Conservation (phyloP, 2,888 invertebrate genomes). For the Toxonevra muliebris region DNA sequence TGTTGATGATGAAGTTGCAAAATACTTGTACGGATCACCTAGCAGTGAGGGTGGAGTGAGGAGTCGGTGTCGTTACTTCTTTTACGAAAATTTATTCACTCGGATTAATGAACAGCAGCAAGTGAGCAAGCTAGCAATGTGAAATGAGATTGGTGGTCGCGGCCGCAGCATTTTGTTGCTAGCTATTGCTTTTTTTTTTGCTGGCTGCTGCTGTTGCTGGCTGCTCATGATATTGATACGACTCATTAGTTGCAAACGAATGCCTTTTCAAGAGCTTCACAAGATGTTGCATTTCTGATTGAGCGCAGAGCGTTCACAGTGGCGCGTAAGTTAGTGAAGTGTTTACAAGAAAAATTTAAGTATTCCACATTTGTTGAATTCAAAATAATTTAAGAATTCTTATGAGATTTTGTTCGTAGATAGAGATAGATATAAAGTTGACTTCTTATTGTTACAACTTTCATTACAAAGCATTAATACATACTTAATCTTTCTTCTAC, state of each 20-base stretch:
- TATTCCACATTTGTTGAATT: no score
- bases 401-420: no score
- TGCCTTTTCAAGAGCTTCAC: conserved; percentile 52
- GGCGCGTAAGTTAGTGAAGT: neutral
- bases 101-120: conserved; percentile 57
- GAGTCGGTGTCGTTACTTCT: conserved; percentile 23
- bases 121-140: conserved; percentile 32
- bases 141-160: conserved; percentile 22
- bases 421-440: no score
- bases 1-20: conserved; percentile 24
- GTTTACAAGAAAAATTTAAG: no score
- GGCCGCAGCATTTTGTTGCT: conserved; percentile 30
- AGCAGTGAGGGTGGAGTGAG: neutral
- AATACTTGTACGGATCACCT: conserved; percentile 1
- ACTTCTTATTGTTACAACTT: no score
- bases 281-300: conserved; percentile 27
- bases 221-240: conserved; percentile 55
- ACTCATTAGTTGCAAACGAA: conserved; percentile 60
- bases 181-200: conserved; percentile 22
- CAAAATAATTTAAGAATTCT: no score
- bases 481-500: no score
- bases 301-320: neutral
- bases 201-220: conserved; percentile 32
- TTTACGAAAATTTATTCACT: conserved; percentile 51
- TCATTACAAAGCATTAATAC: no score